Evolutionary conservation across 2,797 vertebrate species (phyloP).

Genomic region (Cynopterus sphinx): DNA sequence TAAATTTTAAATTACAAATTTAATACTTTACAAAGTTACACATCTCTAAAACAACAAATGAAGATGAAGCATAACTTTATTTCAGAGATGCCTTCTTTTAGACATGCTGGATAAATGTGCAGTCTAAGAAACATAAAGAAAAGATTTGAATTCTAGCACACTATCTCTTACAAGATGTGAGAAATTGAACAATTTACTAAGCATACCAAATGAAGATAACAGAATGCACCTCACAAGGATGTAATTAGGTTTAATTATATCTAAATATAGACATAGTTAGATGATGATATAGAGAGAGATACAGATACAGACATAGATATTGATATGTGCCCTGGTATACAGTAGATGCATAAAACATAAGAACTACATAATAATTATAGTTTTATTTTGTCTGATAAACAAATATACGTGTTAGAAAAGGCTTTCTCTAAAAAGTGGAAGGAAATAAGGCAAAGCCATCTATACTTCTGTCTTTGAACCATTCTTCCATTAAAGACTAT

Average conservation of each 20-base stretch:
- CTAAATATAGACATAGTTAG: neutral
- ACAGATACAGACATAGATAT: neutral
- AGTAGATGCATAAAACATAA: neutral
- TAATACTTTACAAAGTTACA: neutral
- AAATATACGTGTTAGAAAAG: neutral
- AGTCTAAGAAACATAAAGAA: neutral
- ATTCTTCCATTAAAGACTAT: neutral
- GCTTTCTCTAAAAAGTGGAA: neutral
- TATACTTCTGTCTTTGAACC: neutral
- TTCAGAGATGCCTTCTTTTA: neutral
- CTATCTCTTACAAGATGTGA: neutral
- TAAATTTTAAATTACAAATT: neutral
- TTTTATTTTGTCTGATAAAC: neutral
- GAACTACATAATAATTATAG: neutral
- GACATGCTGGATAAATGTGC: neutral
- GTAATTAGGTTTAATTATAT: neutral
- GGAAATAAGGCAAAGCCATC: neutral
- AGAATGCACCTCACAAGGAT: neutral
- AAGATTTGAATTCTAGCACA: neutral
- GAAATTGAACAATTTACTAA: neutral
- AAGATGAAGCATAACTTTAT: neutral
- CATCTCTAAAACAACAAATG: neutral
- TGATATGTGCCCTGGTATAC: neutral
- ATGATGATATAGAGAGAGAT: neutral
- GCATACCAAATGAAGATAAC: neutral